A percentile compares a stretch with the other conserved stretches of the same genome.
phyloP scores from a whole-genome alignment of 2,888 invertebrate species.

The Sceliomorpha sp. region DNA sequence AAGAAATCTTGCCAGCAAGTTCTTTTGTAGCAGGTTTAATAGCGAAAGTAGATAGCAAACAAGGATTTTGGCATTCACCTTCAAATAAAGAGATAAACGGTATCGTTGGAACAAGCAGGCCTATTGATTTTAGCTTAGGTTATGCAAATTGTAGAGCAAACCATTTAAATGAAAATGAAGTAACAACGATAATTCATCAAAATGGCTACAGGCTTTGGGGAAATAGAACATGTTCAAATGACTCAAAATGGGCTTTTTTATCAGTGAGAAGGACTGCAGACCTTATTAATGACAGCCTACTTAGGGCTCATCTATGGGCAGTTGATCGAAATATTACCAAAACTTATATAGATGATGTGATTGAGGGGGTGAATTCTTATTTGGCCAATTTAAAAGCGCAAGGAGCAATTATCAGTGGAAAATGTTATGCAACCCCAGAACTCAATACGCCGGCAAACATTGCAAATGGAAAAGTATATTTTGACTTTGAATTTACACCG shows the following conservation, averaged over 20 bases:
- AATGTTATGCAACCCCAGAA: neutral
- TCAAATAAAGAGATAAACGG: slow-evolving; percentile 15
- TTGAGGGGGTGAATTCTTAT: neutral
- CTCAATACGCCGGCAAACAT: neutral
- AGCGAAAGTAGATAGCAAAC: slow-evolving; percentile 5
- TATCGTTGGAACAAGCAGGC: slow-evolving; percentile 15
- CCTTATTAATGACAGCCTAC: neutral
- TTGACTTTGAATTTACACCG: neutral
- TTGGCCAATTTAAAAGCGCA: neutral
- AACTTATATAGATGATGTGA: slow-evolving; percentile 2
- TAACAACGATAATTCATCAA: slow-evolving; percentile 1
- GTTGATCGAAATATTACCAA: slow-evolving; percentile 3
- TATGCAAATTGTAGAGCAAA: slow-evolving; percentile 1
- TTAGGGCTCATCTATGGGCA: neutral
- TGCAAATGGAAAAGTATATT: slow-evolving; percentile 2
- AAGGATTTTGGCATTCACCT: too few species aligned
- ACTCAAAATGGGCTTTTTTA: slow-evolving; percentile 3
- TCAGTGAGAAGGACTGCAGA: neutral
- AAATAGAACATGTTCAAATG: neutral
- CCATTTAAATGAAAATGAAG: slow-evolving; percentile 6
- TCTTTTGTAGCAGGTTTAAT: slow-evolving; percentile 10
- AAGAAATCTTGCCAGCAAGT: too few species aligned
- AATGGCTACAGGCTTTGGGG: slow-evolving; percentile 4
- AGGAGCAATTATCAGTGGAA: neutral
- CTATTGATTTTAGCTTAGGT: slow-evolving; percentile 12